Base-by-base conservation (phyloP, 2,888 invertebrate species). In the Anthrax anthrax region DNA sequence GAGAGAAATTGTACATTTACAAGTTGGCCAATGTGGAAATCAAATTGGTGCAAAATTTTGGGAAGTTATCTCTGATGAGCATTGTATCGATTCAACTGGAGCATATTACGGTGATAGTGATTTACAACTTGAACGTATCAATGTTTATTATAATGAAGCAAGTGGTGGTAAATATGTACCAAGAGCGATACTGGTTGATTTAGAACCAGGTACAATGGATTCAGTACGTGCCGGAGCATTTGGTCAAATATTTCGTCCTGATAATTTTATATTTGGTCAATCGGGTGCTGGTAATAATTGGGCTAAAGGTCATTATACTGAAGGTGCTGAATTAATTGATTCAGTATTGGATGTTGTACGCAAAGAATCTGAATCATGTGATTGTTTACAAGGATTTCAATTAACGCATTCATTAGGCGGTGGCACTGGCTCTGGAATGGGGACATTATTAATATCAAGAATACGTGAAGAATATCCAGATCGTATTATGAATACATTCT, bases 201-300 rank as follows among this genome's bases (percentile, higher is more conserved):
- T 96, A 63, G 95, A 96, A 70, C 95, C 95, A 41, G 95, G 95
- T 55, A 95, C 94, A 58, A 95, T 96, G 94, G 95, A 96, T 71
- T 89, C 92, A 0, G 92, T 96, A 52, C 78, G 94, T 54, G 89
- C 91, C 1, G 92, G 94, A 48, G 88, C 92, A 14, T 94, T 89
- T 70, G 92, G 78, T 67, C 91, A 92, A 67, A 84, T 95, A 60
- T 94, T 92, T 76, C 74, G 92, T 52, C 94, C 94, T 17, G 92
- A 95, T 72, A 95, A 95, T 72, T 95, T 91, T 67, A 88, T 94
- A 19, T 94, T 92, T 67, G 90, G 89, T 42, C 85, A 86, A 64
- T 80, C 80, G 12, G 87, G 87, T 10, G 87, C 87, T 51, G 85
- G 85, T 47, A 86, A 86, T 72, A 86, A 86, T 71, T 86, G 85